Evolutionary conservation across 64 coral and sea anemone species (phyloP), one percentile per base, ranked within the genome.

Genomic region (Astreopora myriophthalma): DNA sequence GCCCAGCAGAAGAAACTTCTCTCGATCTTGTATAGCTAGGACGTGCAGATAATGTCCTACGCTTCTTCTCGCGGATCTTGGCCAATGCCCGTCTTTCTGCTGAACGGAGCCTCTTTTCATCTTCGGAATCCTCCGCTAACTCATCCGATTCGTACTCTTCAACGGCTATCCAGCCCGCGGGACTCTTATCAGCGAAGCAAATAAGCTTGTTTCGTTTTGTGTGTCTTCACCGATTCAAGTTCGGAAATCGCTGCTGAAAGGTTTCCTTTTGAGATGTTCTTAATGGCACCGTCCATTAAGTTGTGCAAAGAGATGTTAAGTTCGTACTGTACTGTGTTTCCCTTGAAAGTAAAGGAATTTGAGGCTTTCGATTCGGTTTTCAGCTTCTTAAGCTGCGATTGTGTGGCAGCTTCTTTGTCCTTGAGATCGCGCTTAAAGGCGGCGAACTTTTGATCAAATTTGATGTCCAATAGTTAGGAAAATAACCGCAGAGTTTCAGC

Each of bases 291-390:
- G 70, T 79, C 57, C 13, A 76, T 22, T 63, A 40, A 37, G 48
- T 78, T 57, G 5, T 75, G 79, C 16, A 92, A 27, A 35, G 35
- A 46, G 23, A 75, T 65, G 48, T 92, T 92, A 29, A 92, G 40
- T 65, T 86, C 71, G 68, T 64, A 92, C 71, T 92, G 90, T 33
- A 92, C 32, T 75, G 76, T 92, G 71, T 92, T 92, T 36, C 80
- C 90, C 29, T 92, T 92, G 58, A 79, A 94, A 26, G 79, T 61
- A 34, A 94, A 94, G 13, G 75, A 57, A 36, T 38, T 88, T 12
- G 92, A 2, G 39, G 75, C 92, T 61, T 93, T 93, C 9, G 91
- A 64, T 49, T 87, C 74, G 9, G 16, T 69, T 75, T 93, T 93
- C 16, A 93, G 40, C 74, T 81, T 93, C 26, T 93, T 93, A 24